Evolutionary conservation across 1,140 invertebrate species (phyloP), one percentile per base, ranked within the genome.

Genomic region (Cyrtorhinus lividipennis): DNA sequence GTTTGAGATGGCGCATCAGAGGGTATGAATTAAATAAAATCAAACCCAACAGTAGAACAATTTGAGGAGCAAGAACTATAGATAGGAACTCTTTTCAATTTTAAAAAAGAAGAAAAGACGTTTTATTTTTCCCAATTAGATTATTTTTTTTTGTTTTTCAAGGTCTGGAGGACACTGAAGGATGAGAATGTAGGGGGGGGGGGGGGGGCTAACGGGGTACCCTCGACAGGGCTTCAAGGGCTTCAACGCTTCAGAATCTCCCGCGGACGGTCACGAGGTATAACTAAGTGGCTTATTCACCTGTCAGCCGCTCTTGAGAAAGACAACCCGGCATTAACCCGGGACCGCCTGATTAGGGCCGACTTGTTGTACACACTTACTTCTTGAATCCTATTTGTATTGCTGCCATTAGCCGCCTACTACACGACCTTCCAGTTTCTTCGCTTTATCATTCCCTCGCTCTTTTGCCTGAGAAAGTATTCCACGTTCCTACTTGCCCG

Each of bases 221-320:
- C 56, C 20, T 57, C 24, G 15, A 57, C 56, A 22, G 15, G 56
- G 56, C n/a, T 57, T n/a, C n/a, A n/a, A n/a, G n/a, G n/a, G n/a
- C 30, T 38, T 38, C 30, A 38, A 15, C 30, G 30, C 30, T 15
- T 5, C 15, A 5, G 15, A 15, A 38, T 8, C 15, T 15, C 30
- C 56, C 56, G 56, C 20, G 20, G 56, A 57, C 24, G 56, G 56
- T 57, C 56, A 57, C 56, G 56, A 57, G 56, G 56, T 57, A 57
- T 57, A 57, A 57, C 56, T 57, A 57, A 57, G 56, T 57, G 56
- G 56, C 56, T 57, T 57, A 57, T 57, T 57, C 56, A 57, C 56
- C 56, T 57, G 56, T 57, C 56, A 57, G 30, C 30, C 30, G 30
- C 30, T 38, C 56, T 20, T 57, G 20, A 20, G 24, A 57, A 24